Base-by-base conservation (phyloP, 2,797 vertebrate genomes). In the Tokudaia tokunoshimensis region DNA sequence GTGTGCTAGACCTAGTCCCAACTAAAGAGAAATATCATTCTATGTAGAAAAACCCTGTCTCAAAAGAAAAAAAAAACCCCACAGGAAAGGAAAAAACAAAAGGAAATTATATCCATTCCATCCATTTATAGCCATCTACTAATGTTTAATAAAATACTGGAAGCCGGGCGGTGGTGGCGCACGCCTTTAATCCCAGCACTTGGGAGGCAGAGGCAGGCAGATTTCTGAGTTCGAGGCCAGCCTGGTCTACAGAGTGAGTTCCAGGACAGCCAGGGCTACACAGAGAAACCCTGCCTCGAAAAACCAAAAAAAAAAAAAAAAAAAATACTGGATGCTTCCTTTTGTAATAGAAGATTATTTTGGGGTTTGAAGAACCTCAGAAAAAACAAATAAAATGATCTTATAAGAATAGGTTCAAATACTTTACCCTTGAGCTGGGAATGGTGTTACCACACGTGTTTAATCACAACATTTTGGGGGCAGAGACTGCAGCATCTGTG, bases 281-380 rank as follows among this genome's bases (percentile, higher is more conserved):
- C n/a, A n/a, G n/a, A n/a, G n/a, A n/a, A n/a, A n/a, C n/a, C n/a
- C n/a, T n/a, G n/a, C n/a, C n/a, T n/a, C n/a, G n/a, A n/a, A n/a
- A n/a, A n/a, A n/a, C n/a, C n/a, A n/a, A n/a, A n/a, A n/a, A n/a
- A n/a, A n/a, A n/a, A n/a, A n/a, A n/a, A n/a, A n/a, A n/a, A n/a
- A n/a, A 94, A 94, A 94, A 92, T 61, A 61, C 5, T 52, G 14
- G 59, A 20, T 61, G 13, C 76, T 34, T 93, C 92, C 80, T 41
- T 94, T 72, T 76, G 29, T 59, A 93, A 84, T 81, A 41, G 57
- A 83, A 93, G 52, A 95, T 76, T 47, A 34, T 90, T 96, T 95
- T 94, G 96, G 24, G 94, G 47, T 85, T 82, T 84, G 61, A 15
- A 19, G 5, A 74, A n/a, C 9, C 7, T 80, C 31, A 92, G 86